A percentile compares a stretch with the other conserved stretches of the same genome.
Evolutionary conservation across 2,888 invertebrate genomes (phyloP).

Genomic region (Encarsia formosa): DNA sequence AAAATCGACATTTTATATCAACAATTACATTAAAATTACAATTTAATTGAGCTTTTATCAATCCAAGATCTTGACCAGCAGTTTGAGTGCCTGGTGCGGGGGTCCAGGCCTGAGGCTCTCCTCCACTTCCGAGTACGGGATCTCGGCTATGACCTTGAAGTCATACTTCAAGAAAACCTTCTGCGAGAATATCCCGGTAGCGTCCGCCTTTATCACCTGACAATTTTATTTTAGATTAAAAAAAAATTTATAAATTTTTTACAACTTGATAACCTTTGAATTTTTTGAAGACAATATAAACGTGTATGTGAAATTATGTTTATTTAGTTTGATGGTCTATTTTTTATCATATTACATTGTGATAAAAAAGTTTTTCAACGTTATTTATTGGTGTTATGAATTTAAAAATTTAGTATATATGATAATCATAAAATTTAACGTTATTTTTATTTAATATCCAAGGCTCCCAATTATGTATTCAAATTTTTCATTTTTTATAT

Average conservation of each 20-base stretch:
- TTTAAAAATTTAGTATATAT: no score
- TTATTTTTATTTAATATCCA: no score
- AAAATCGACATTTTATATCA: no score
- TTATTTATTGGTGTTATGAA: no score
- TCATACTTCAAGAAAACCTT: constrained; percentile 68
- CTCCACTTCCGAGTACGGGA: constrained; percentile 68
- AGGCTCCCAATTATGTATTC: no score
- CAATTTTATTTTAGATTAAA: neutral
- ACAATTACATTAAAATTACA: no score
- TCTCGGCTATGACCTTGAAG: constrained; percentile 61
- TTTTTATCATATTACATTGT: no score
- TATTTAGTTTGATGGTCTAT: neutral
- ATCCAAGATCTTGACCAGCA: constrained; percentile 57
- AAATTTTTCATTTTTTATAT: no score
- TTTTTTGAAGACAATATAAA: neutral
- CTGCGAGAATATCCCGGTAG: constrained; percentile 76
- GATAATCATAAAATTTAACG: no score
- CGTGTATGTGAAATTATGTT: neutral
- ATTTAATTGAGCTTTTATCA: constrained; percentile 22
- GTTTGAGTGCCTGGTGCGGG: constrained; percentile 70
- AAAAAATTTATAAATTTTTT: neutral
- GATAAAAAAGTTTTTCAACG: no score
- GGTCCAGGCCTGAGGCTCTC: constrained; percentile 63
- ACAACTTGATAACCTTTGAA: neutral
- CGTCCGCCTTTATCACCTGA: constrained; percentile 76